Evolutionary conservation across 2,888 invertebrate genomes (phyloP), one percentile per base, ranked within the genome.

Genomic region (Habrosyne pyritoides): DNA sequence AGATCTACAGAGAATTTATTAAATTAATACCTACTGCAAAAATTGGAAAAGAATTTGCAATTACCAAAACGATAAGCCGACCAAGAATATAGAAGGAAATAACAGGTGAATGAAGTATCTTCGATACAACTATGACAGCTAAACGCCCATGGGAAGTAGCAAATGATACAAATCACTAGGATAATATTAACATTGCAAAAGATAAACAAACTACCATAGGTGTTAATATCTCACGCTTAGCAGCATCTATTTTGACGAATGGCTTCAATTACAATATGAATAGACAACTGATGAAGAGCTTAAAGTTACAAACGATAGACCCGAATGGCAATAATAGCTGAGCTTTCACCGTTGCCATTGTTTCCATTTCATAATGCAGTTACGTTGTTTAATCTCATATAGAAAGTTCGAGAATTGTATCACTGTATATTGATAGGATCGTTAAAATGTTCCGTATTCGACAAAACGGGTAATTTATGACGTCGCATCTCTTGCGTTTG

Each of bases 401-500:
- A 80, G 87, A 87, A 87, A 87, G 87, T 85, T 77, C 75, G 74
- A 81, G 79, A 85, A 81, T 80, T 71, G 71, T 79, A 76, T 80
- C 68, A 57, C 54, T 69, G 64, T 67, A 61, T 64, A 61, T 64
- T 64, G 66, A 65, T 66, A 70, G 62, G 55, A 59, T 60, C 56
- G 21, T 22, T 8, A 18, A 47, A n/a, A 21, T 7, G 8, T n/a
- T 12, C 24, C 24, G 47, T 47, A 47, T n/a, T 22, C 22, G n/a
- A 22, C 6, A 18, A 50, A 6, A 49, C 18, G 12, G n/a, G 3
- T 26, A 14, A 28, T 28, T 18, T 50, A 10, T 50, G 18, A 10
- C 28, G 14, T 26, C 42, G 18, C 42, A 42, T 42, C 42, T 18
- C 42, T 8, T 42, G 42, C 42, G 18, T 42, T 42, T 14, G 42